Base-by-base conservation (phyloP, 2,888 invertebrate species). In the Amphipoea lucens region DNA sequence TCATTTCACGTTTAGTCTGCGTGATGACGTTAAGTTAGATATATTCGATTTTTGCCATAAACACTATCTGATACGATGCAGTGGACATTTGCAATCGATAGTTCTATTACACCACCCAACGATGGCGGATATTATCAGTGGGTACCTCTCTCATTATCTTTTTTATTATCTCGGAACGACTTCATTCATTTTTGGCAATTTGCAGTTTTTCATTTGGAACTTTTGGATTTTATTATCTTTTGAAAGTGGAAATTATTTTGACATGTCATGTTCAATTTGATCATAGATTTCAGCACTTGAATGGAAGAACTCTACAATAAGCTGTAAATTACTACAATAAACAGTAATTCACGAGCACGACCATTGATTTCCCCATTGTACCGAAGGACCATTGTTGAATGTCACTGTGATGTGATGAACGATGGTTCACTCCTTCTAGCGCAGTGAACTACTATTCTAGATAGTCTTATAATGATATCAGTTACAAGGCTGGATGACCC, bases 31-130 rank as follows among this genome's bases (percentile, higher is more conserved):
- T 71, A 80, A 77, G 57, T 77, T 71, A 68, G 54, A 71, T 76
- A 71, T 72, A 81, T 78, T 84, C 71, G 82, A 68, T 76, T 79
- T 82, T 81, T 57, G 72, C 69, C 72, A 78, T 83, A 80, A 75
- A 80, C 79, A 74, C 69, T 75, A 74, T 79, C 77, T 81, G 87
- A 88, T 87, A 83, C 65, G 81, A 57, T 80, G 40, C 40, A 80
- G n/a, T 78, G 62, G 48, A 74, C 7, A 74, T 71, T 79, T 60
- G 45, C 81, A 84, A 85, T 85, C 87, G 51, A 87, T 77, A 84
- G 69, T 75, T 78, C n/a, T 42, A 83, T 86, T 57, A 86, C 54
- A 75, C 65, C 42, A 62, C 45, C 72, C 63, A 42, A 23, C 17
- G 71, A 83, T 77, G 72, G 71, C 69, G 60, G 42, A 71, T 29